A percentile compares a stretch with the other conserved stretches of the same genome.
These are phyloP conservation scores for Chaitophorus viminalis DNA, from an alignment of 2,888 invertebrate species.

Conservation along the genomic window DNA sequence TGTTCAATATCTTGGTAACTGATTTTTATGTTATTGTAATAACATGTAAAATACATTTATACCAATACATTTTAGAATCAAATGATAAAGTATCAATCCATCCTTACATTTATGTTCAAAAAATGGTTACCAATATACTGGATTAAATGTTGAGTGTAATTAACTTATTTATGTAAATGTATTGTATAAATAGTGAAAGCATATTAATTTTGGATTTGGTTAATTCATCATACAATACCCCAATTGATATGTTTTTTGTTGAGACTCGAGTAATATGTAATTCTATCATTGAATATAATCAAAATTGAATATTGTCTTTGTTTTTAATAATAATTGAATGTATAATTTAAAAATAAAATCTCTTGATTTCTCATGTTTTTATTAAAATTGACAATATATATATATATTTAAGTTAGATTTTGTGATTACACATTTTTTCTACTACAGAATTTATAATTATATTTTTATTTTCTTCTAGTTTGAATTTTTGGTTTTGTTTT, in stretches of 20 bases:
- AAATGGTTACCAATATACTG: constrained; percentile 8
- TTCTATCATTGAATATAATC: constrained; percentile 27
- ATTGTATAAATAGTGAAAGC: constrained; percentile 15
- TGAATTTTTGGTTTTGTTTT: constrained; percentile 2
- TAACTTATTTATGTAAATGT: background rate
- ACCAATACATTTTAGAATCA: background rate
- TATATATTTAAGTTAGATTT: too few relatives aligned
- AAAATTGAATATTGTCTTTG: constrained; percentile 11
- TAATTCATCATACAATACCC: constrained; percentile 5
- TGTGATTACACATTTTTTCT: background rate
- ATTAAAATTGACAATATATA: background rate
- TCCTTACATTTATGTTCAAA: background rate
- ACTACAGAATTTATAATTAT: background rate
- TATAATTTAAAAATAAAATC: background rate
- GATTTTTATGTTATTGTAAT: background rate
- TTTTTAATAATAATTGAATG: background rate
- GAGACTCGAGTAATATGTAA: constrained; percentile 7
- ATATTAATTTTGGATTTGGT: background rate
- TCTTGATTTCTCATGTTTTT: background rate
- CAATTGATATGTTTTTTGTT: constrained; percentile 5
- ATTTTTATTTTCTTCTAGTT: background rate
- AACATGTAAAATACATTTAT: background rate
- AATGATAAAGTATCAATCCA: background rate
- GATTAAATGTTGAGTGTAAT: background rate
- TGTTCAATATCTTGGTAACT: background rate